Conservation (phyloP, 92 coral and sea anemone genomes). For the Paramuricea clavata region DNA sequence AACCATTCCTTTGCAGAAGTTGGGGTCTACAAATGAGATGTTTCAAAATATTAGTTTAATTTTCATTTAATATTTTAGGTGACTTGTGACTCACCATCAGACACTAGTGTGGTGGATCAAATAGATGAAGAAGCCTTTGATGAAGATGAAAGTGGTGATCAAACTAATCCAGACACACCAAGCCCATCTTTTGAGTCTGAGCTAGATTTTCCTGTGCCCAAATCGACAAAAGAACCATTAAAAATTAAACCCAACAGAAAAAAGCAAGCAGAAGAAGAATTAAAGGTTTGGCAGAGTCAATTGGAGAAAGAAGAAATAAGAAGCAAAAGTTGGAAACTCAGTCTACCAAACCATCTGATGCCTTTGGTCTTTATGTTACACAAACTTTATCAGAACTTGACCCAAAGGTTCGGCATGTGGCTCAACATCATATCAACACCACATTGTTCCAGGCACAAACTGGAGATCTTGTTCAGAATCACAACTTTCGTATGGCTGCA, state of each 20-base stretch:
- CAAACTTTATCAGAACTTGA: not conserved
- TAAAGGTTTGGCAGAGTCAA: not conserved
- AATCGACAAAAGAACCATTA: slow-evolving; percentile 15
- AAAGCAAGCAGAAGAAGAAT: slow-evolving; percentile 29
- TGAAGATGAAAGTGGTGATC: not conserved
- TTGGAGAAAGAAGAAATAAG: not conserved
- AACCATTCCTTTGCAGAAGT: slow-evolving; percentile 25
- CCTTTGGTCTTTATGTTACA: not conserved
- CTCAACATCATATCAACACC: not conserved
- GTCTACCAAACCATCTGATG: not conserved
- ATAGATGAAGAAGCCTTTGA: not conserved
- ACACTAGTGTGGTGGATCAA: not conserved
- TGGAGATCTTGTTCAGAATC: not conserved
- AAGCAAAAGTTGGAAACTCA: not conserved
- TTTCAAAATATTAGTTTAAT: not conserved
- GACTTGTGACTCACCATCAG: not conserved
- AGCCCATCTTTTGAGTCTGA: not conserved
- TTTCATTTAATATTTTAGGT: not conserved
- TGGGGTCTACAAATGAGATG: slow-evolving; percentile 25
- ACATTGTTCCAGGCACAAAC: not conserved
- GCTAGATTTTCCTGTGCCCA: not conserved
- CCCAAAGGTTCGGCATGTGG: not conserved
- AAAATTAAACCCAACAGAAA: not conserved
- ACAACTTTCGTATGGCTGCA: not conserved
- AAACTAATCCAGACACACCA: not conserved